These are phyloP conservation scores for Magallana gigas DNA, from an alignment of 1,140 invertebrate species.

Conservation along the genomic window DNA sequence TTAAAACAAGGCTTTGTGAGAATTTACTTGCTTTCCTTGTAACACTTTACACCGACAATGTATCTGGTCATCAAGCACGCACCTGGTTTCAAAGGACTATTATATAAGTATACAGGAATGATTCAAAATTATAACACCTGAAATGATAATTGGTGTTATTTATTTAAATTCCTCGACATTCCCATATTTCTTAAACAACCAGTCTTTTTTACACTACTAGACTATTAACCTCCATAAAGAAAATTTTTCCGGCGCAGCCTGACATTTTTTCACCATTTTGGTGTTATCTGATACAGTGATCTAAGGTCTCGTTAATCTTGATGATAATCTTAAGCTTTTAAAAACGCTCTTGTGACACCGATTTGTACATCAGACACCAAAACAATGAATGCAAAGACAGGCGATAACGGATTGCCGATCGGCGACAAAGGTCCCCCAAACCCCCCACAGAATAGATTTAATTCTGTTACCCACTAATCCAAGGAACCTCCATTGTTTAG, in stretches of 20 bases:
- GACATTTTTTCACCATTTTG: slow-evolving; percentile 12
- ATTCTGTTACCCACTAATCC: not conserved
- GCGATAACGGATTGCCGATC: slow-evolving; percentile 7
- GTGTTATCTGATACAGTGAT: slow-evolving; percentile 28
- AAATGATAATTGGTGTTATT: not conserved
- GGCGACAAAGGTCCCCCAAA: not conserved
- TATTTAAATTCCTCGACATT: not conserved
- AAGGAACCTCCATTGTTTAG: not conserved
- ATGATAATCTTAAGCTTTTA: not conserved
- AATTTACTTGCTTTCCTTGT: too few relatives aligned
- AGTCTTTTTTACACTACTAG: not conserved
- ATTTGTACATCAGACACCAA: slow-evolving; percentile 33
- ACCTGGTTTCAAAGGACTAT: too few relatives aligned
- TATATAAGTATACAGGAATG: too few relatives aligned
- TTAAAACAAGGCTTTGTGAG: too few relatives aligned
- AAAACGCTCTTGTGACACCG: slow-evolving; percentile 9
- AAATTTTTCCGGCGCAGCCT: not conserved
- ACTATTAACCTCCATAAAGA: not conserved
- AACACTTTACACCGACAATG: too few relatives aligned
- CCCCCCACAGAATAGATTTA: not conserved
- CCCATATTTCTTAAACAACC: not conserved
- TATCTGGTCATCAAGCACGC: too few relatives aligned
- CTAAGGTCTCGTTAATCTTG: slow-evolving; percentile 23
- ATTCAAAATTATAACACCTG: not conserved
- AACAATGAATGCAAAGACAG: slow-evolving; percentile 6